phyloP scores from a whole-genome alignment of 2,797 vertebrate species.

The Enteromius thamalakanensis region DNA sequence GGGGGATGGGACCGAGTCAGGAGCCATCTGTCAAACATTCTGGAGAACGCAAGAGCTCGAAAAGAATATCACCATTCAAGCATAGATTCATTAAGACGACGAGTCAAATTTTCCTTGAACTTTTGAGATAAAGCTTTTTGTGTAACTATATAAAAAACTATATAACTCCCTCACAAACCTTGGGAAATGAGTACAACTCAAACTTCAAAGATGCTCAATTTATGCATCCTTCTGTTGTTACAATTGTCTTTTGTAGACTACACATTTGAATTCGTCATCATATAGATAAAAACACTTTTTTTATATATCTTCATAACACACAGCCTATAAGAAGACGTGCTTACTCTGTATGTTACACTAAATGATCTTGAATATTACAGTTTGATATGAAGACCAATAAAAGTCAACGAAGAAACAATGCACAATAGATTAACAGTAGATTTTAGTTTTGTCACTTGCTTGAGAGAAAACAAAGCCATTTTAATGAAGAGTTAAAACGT shows the following conservation, averaged over 20 bases:
- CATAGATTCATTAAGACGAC: conserved; percentile 11
- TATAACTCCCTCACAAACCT: not conserved
- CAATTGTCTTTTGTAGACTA: not conserved
- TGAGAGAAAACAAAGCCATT: conserved; percentile 14
- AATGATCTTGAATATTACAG: not conserved
- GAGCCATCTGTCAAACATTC: conserved; percentile 57
- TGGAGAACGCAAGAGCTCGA: conserved; percentile 30
- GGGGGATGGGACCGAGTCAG: conserved; percentile 41
- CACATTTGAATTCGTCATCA: not conserved
- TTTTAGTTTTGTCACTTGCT: not conserved
- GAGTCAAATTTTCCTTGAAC: not conserved
- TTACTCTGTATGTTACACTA: not conserved
- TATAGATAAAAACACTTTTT: not conserved
- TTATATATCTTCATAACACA: conserved; percentile 1
- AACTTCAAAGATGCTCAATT: not conserved
- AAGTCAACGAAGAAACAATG: not conserved
- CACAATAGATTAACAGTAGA: not conserved
- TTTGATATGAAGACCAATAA: conserved; percentile 5
- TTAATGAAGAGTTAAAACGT: conserved; percentile 30
- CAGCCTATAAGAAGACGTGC: not conserved
- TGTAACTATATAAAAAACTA: not conserved
- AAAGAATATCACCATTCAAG: conserved; percentile 33
- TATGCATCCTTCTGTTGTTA: not conserved
- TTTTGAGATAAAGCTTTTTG: not conserved
- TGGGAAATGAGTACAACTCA: not conserved